Evolutionary conservation across 2,113 vertebrate species (phyloP), one percentile per base, ranked within the genome.

Genomic region (Lagenorhynchus albirostris): DNA sequence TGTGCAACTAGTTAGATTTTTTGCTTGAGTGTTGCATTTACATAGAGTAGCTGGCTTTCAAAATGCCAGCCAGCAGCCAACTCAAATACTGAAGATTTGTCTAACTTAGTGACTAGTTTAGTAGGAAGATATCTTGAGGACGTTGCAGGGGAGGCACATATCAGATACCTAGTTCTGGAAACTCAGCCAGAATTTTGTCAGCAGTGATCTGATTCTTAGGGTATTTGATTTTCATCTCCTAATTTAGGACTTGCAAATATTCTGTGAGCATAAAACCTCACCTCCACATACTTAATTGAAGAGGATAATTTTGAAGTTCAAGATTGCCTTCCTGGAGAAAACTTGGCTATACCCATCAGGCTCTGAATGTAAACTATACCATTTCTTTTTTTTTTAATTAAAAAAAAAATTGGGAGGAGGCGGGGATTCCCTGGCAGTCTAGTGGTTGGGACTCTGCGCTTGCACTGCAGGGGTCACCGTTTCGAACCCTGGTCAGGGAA

Each of bases 31-130:
- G 2, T 76, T 96, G 94, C 62, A 31, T 98, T 98, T 97, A 25
- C 81, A 98, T 97, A 97, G 95, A 95, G 93, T 97, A 98, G 47
- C 95, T 96, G 97, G 77, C 85, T 98, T 97, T 93, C 60, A 96
- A 94, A 96, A 95, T 97, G 97, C 88, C 96, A 97, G 63, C 90
- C 94, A 95, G 97, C 97, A 89, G 80, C 96, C 97, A 38, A 18
- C 73, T 96, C 41, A 95, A 92, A 93, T 41, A 76, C 91, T 92
- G 95, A 95, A 97, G 65, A 80, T 97, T 94, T 68, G 33, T 89
- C 44, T 89, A 67, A 89, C 81, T 86, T 89, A 71, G 90, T 82
- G 94, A 95, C 84, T 94, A 86, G 96, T 97, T 94, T 82, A n/a
- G 87, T 85, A 74, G 93, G 81, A 83, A 55, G 84, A 55, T 77